These are phyloP conservation scores for Musca domestica DNA, from an alignment of 1,140 invertebrate species.

Conservation along the genomic window DNA sequence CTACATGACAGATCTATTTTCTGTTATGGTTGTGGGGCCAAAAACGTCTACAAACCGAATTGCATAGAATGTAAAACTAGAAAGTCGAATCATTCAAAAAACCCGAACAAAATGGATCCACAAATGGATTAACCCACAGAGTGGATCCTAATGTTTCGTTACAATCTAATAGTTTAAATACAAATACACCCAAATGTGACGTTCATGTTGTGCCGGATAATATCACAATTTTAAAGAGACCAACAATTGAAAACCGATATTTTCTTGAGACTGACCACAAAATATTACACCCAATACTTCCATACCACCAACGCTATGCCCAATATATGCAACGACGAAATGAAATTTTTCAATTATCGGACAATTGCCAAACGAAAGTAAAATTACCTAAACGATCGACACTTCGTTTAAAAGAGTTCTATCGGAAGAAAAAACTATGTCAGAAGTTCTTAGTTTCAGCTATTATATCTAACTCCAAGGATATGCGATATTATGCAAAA, in stretches of 20 bases:
- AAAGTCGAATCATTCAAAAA: not conserved
- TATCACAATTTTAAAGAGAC: no score
- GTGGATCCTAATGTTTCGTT: no score
- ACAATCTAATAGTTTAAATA: no score
- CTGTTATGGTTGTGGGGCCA: slow-evolving; percentile 1
- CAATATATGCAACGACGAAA: not conserved
- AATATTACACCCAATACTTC: not conserved
- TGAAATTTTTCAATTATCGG: not conserved
- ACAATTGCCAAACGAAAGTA: not conserved
- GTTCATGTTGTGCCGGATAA: no score
- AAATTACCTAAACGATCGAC: not conserved
- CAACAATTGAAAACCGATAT: no score
- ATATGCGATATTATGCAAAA: no score
- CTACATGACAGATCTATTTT: no score
- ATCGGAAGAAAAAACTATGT: no score
- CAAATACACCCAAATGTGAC: no score
- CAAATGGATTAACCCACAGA: no score
- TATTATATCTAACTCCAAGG: not conserved
- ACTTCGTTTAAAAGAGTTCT: not conserved
- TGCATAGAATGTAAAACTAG: no score
- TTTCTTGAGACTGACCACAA: not conserved
- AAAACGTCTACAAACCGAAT: no score
- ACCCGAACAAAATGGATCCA: not conserved
- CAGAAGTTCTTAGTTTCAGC: not conserved
- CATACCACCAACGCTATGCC: not conserved